Conservation (phyloP, 2,113 vertebrate species). For the Neoarius graeffei region DNA sequence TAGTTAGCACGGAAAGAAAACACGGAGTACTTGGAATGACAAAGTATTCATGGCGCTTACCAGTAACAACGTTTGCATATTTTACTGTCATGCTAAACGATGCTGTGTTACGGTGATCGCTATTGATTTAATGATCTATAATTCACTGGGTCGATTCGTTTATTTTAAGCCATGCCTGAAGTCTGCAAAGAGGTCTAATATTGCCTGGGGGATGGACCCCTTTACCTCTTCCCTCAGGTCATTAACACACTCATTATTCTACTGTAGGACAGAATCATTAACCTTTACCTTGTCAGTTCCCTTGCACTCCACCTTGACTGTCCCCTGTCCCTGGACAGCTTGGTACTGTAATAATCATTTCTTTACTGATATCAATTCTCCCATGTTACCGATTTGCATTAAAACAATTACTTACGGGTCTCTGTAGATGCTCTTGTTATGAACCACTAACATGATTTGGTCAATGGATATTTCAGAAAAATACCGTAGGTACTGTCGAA, state of each 20-base stretch:
- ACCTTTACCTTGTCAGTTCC: constrained; percentile 64
- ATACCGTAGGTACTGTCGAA: too few species aligned
- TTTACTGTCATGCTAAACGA: constrained; percentile 30
- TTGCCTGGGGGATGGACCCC: constrained; percentile 51
- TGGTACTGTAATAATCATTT: not conserved
- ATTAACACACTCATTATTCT: constrained; percentile 56
- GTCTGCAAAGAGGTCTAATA: constrained; percentile 42
- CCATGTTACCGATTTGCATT: not conserved
- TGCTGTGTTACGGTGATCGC: not conserved
- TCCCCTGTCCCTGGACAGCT: constrained; percentile 55
- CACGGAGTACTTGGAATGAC: not conserved
- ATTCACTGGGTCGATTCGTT: constrained; percentile 31
- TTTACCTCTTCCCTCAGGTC: constrained; percentile 61
- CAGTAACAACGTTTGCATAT: constrained; percentile 18
- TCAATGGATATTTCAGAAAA: not conserved
- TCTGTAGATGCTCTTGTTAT: not conserved
- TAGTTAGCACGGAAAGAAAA: constrained; percentile 29
- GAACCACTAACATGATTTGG: not conserved
- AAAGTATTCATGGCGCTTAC: not conserved
- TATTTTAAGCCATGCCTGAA: constrained; percentile 30
- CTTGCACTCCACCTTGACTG: constrained; percentile 54
- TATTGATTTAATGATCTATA: constrained; percentile 43
- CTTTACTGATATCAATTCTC: not conserved
- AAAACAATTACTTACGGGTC: not conserved
- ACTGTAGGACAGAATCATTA: constrained; percentile 63